A percentile compares a stretch with the other conserved stretches of the same genome.
Conservation (phyloP, 1,140 invertebrate species). For the Lordiphosa collinella region DNA sequence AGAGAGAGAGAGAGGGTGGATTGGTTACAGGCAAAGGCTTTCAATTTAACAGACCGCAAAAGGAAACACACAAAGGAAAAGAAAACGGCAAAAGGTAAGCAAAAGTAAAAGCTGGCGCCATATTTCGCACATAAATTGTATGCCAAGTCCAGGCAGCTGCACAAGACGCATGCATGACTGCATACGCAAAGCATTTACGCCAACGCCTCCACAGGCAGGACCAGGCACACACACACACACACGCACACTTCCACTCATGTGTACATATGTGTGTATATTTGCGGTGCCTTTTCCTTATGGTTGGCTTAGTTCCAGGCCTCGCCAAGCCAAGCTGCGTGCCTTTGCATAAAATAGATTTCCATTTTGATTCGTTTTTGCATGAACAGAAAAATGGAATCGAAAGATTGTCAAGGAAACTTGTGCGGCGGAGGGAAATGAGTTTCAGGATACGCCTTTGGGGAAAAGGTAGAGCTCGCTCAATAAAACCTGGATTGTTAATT, state of each 20-base stretch:
- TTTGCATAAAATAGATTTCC: constrained; percentile 72
- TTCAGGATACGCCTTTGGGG: too few species aligned
- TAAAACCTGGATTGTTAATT: too few species aligned
- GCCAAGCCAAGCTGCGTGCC: constrained; percentile 40
- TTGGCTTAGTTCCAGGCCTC: constrained; percentile 34
- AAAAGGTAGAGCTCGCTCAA: too few species aligned
- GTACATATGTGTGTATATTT: background rate
- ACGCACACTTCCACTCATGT: constrained; percentile 8
- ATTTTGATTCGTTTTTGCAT: constrained; percentile 57
- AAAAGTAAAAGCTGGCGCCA: constrained; percentile 55
- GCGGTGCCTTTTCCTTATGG: constrained; percentile 25
- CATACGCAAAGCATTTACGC: constrained; percentile 71
- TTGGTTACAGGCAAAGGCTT: constrained; percentile 29
- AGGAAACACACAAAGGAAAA: constrained; percentile 18
- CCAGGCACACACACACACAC: constrained; percentile 1
- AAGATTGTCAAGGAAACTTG: too few species aligned
- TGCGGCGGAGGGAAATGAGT: too few species aligned
- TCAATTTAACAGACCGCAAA: constrained; percentile 30
- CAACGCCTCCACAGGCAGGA: constrained; percentile 39
- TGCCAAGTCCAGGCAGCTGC: constrained; percentile 42
- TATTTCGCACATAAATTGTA: constrained; percentile 75
- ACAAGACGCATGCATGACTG: constrained; percentile 68
- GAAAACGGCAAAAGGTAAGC: constrained; percentile 32
- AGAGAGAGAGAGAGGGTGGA: background rate
- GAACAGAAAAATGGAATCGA: constrained; percentile 9